Conservation (phyloP, 2,797 vertebrate species). For the Protosalanx chinensis region DNA sequence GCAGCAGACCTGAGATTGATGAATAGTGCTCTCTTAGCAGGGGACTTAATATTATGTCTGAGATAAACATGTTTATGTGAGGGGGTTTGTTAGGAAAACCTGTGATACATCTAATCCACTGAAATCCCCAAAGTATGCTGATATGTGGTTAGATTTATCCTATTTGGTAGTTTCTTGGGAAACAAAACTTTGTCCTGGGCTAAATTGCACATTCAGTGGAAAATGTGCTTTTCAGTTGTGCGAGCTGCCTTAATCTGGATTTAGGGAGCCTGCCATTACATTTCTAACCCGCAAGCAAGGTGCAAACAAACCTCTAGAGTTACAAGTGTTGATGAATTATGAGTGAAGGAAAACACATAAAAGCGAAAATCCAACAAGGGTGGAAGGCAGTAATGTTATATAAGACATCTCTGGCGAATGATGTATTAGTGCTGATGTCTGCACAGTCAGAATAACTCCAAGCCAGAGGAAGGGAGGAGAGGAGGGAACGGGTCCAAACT, state of each 20-base stretch:
- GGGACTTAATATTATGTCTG: constrained; percentile 18
- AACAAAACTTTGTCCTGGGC: constrained; percentile 32
- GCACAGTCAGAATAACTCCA: constrained; percentile 51
- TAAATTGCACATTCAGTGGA: constrained; percentile 12
- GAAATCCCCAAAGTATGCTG: constrained; percentile 21
- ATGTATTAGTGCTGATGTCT: constrained; percentile 65
- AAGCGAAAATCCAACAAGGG: constrained; percentile 27
- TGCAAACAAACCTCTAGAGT: constrained; percentile 46
- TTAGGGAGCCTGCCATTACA: not conserved
- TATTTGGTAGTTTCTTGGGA: constrained; percentile 36
- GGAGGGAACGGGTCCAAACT: constrained; percentile 37
- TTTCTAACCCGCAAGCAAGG: constrained; percentile 37
- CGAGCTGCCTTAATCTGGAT: not conserved
- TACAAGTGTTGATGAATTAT: constrained; percentile 37
- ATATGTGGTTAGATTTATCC: constrained; percentile 22
- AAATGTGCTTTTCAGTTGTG: not conserved
- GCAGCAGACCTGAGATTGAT: constrained; percentile 50
- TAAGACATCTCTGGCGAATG: constrained; percentile 44
- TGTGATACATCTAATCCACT: constrained; percentile 57
- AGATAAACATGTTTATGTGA: constrained; percentile 11
- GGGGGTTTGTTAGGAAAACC: constrained; percentile 49
- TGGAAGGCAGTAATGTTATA: constrained; percentile 40
- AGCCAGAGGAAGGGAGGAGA: constrained; percentile 42
- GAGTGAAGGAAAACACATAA: constrained; percentile 28
- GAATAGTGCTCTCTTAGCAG: constrained; percentile 11